Conservation (phyloP, 2,888 invertebrate species). For the Choreutis nemorana region DNA sequence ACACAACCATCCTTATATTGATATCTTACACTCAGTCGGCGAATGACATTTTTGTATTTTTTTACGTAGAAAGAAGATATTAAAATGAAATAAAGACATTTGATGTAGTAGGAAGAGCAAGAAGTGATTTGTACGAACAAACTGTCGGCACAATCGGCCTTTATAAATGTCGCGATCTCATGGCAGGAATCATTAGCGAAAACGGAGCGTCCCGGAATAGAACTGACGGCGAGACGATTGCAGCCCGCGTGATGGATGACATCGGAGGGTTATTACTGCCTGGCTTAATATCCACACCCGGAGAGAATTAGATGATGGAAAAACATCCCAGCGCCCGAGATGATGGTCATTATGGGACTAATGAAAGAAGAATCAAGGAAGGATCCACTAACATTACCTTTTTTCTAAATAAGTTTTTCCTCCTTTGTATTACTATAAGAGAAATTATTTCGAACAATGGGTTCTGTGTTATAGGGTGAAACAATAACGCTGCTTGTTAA, state of each 20-base stretch:
- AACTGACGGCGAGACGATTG: constrained; percentile 60
- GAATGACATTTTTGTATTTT: no score
- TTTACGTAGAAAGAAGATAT: no score
- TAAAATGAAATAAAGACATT: no score
- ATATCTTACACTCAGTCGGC: no score
- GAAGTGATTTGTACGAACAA: constrained; percentile 31
- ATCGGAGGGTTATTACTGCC: constrained; percentile 42
- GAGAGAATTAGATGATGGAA: constrained; percentile 26
- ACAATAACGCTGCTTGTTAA: no score
- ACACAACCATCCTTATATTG: no score
- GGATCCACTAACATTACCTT: no score
- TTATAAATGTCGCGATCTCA: constrained; percentile 25
- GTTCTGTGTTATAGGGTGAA: no score
- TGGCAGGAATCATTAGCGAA: constrained; percentile 55
- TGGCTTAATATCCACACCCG: constrained; percentile 35
- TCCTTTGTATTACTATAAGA: no score
- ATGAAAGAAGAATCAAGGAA: no score
- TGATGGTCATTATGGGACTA: no score
- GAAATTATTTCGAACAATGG: no score
- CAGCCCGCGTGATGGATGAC: constrained; percentile 57
- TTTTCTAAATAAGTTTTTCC: neutral
- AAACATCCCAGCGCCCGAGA: constrained; percentile 17
- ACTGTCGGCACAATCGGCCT: constrained; percentile 35
- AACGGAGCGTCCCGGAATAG: constrained; percentile 61
- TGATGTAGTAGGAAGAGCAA: constrained; percentile 13